Conservation (phyloP, 2,888 invertebrate species). For the Odontocolon sp. region DNA sequence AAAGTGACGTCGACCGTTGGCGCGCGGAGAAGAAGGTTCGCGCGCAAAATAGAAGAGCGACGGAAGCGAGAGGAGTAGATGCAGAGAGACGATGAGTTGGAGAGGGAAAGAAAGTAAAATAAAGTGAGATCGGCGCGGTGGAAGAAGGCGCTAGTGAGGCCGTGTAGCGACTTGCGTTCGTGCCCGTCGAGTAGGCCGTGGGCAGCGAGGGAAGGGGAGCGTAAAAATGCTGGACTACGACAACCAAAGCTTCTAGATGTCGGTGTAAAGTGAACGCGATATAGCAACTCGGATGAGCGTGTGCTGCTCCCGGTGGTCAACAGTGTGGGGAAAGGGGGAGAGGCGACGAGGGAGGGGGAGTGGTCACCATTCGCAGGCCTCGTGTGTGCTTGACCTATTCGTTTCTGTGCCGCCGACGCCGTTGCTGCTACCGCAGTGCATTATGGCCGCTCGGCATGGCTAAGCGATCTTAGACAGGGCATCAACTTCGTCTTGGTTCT, state of each 20-base stretch:
- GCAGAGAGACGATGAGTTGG: not conserved
- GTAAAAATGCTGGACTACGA: slow-evolving; percentile 46
- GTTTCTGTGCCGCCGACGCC: slow-evolving; percentile 75
- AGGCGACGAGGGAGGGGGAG: slow-evolving; percentile 75
- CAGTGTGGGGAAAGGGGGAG: slow-evolving; percentile 70
- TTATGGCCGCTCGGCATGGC: slow-evolving; percentile 77
- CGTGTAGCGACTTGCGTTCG: not conserved
- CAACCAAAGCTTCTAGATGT: slow-evolving; percentile 58
- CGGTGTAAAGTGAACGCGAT: slow-evolving; percentile 77
- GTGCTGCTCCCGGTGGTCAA: slow-evolving; percentile 54
- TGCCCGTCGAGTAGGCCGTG: slow-evolving; percentile 7
- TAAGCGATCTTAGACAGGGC: slow-evolving; percentile 55
- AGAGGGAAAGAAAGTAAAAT: not conserved
- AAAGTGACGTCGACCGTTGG: not conserved
- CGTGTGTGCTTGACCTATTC: slow-evolving; percentile 79
- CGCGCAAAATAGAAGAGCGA: not conserved
- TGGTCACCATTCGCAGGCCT: slow-evolving; percentile 77
- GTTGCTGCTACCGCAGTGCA: slow-evolving; percentile 72
- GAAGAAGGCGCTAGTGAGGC: not conserved
- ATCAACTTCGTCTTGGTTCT: no score
- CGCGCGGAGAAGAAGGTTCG: not conserved
- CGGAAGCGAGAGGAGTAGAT: slow-evolving; percentile 6
- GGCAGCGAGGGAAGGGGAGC: slow-evolving; percentile 25
- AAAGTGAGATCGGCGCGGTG: slow-evolving; percentile 25
- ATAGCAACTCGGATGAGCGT: slow-evolving; percentile 49